Base-by-base conservation (phyloP, 1,140 invertebrate genomes). In the Solen grandis region DNA sequence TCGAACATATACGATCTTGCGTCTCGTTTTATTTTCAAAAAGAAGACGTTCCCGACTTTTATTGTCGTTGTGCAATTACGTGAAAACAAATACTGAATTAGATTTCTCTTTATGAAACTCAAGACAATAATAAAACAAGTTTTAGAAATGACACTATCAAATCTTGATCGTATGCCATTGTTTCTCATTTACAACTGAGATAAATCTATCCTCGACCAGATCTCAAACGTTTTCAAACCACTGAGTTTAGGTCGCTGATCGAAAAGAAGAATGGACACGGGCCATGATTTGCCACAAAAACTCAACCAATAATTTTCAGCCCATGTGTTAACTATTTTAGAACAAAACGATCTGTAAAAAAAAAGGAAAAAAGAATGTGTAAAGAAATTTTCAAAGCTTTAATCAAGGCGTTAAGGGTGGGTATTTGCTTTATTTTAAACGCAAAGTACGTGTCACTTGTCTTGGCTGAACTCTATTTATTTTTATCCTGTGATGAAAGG, bases 21-120 rank as follows among this genome's bases (percentile, higher is more conserved):
- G 68, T 55, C 69, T 62, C 59, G 54, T 68, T 69, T 60, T 69
- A 60, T 59, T 68, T 78, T 60, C 63, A 57, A 46, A 78, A 76
- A 36, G 59, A 76, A 66, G 60, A 69, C 75, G 33, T 78, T 78
- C 66, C 52, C 38, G 41, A 41, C 65, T 22, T 10, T 69, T 78
- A 68, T 78, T 78, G 75, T 78, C 54, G 60, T 10, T 78, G 75
- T 69, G 46, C 63, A 69, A 78, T 69, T 59, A 78, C 52, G 52
- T 68, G 75, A 68, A 78, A 78, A 78, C 63, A 78, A 78, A 78
- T 60, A 68, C 63, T 78, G 65, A 78, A 78, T 78, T 68, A 78
- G 65, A 78, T 78, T 78, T 78, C 75, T 68, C 69, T 78, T 78
- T 52, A 78, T 78, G 75, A 78, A 78, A 78, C 54, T 60, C 75